Conservation (phyloP, 2,113 vertebrate genomes). For the Loxodonta africana region DNA sequence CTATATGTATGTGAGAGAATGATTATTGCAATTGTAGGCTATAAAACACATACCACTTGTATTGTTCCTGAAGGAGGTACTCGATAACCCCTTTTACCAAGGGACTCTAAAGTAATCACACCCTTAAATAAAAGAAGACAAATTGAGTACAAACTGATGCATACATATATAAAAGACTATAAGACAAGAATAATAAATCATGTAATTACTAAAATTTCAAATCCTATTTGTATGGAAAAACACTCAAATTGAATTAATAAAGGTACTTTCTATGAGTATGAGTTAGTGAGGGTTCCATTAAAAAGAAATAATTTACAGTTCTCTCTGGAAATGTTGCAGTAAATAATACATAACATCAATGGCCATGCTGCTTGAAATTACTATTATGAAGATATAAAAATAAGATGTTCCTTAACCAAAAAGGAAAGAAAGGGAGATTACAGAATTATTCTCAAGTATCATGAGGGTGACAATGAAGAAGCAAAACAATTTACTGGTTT, state of each 20-base stretch:
- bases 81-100: conserved; percentile 99
- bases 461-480: neutral
- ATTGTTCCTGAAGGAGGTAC: conserved; percentile 99
- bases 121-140: conserved; percentile 89
- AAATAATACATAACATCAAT: neutral
- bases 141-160: conserved; percentile 73
- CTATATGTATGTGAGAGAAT: conserved; percentile 83
- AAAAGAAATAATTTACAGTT: conserved; percentile 6
- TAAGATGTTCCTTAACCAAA: conserved; percentile 27
- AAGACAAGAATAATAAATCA: conserved; percentile 42
- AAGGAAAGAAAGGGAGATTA: neutral
- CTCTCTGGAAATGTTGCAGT: neutral
- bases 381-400: conserved; percentile 15
- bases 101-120: conserved; percentile 98
- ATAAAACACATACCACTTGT: conserved; percentile 97
- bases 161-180: conserved; percentile 9
- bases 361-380: neutral
- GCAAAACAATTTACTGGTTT: neutral
- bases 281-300: neutral
- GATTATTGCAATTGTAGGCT: conserved; percentile 84
- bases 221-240: conserved; percentile 54
- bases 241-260: conserved; percentile 43
- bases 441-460: neutral
- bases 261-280: neutral
- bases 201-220: conserved; percentile 37